Conservation (phyloP, 2,797 vertebrate genomes). For the Poecilia velifera region DNA sequence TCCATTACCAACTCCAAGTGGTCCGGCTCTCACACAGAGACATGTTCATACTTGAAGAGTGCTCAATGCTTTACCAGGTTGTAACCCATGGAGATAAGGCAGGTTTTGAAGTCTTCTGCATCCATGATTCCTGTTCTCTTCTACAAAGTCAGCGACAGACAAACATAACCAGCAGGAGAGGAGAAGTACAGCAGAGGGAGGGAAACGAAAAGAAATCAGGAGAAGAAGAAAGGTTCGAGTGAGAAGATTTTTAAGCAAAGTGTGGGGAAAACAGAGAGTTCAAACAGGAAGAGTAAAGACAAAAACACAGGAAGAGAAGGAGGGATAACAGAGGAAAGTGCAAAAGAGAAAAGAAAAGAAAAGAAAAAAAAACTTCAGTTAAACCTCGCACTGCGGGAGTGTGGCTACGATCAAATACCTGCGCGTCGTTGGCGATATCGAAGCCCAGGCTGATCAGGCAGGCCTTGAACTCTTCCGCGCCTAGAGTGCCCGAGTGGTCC, state of each 20-base stretch:
- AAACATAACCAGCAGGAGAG: conserved; percentile 58
- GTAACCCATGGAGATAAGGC: conserved; percentile 99
- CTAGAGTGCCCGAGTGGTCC: conserved; percentile 99
- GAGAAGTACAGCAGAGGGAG: conserved; percentile 27
- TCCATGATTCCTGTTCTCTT: conserved; percentile 99
- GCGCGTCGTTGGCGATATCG: conserved; percentile 99
- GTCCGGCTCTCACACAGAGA: conserved; percentile 32
- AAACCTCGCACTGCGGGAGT: conserved; percentile 64
- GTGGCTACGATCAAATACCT: conserved; percentile 85
- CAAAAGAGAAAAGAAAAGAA: conserved; percentile 69
- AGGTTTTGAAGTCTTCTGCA: conserved; percentile 98
- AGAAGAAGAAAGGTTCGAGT: conserved; percentile 57
- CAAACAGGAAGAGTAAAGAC: conserved; percentile 1
- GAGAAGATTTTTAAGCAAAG: conserved; percentile 53
- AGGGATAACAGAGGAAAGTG: conserved; percentile 49
- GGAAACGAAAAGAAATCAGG: conserved; percentile 20
- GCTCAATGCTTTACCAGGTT: conserved; percentile 92
- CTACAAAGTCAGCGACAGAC: conserved; percentile 84
- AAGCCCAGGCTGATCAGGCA: conserved; percentile 99
- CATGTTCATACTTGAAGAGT: conserved; percentile 45
- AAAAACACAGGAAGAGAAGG: conserved; percentile 5
- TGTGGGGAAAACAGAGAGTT: conserved; percentile 30
- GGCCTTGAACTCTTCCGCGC: conserved; percentile 99
- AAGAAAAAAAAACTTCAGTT: conserved; percentile 59
- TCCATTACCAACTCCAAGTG: conserved; percentile 31